Base-by-base conservation (phyloP, 2,113 vertebrate genomes). In the Jaculus jaculus region DNA sequence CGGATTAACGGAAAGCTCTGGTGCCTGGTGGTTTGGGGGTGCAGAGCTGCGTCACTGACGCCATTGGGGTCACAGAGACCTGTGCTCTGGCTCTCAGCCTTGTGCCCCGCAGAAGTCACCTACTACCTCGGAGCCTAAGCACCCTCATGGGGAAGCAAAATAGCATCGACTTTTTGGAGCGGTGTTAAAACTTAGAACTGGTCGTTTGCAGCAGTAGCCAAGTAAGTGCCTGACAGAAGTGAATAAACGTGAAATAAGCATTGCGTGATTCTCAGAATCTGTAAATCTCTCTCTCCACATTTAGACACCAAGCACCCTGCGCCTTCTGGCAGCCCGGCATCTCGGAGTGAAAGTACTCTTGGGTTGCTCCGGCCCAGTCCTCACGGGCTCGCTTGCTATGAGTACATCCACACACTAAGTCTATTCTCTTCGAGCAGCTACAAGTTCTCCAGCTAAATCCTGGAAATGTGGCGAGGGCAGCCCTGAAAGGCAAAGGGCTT, bases 341-440 rank as follows among this genome's bases (percentile, higher is more conserved):
- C n/a, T 24, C 7, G 18, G 20, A 26, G 28, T 58, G 42, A 73
- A 23, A 1, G 23, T 12, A 23, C 0, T 37, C 24, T 7, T 13
- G 15, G 4, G 26, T 39, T n/a, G 26, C 37, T 15, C 2, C 1
- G 26, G 26, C 23, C 54, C 32, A 32, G 23, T 60, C 51, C 60
- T 32, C 7, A 5, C 2, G 34, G 73, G 26, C 0, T 2, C 42
- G 2, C 39, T 39, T 30, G 20, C 1, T 3, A 1, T 1, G 32
- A 30, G 10, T 32, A 69, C 1, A 7, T 11, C 8, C 5, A 0
- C 3, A 0, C 1, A 5, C 0, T 7, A 69, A 81, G 20, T 39
- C 82, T 47, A 63, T 32, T 2, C 37, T 71, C 42, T 21, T n/a
- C 71, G 32, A 51, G 17, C 4, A 18, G 20, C 0, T 0, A 75